Base-by-base conservation (phyloP, 2,797 vertebrate species). In the Sebastes vulpes region DNA sequence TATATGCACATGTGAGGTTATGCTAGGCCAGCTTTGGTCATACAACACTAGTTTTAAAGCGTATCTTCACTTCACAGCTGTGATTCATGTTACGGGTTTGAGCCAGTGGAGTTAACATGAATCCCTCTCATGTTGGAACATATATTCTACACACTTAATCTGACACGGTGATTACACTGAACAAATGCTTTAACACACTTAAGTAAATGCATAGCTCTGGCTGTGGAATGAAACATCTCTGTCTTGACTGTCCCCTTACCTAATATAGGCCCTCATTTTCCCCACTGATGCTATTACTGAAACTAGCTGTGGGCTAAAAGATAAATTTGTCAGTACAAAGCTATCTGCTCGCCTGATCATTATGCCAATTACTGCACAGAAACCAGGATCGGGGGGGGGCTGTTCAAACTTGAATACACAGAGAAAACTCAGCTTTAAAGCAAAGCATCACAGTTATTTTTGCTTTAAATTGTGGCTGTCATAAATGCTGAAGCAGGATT, bases 341-440 rank as follows among this genome's bases (percentile, higher is more conserved):
- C 76, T 93, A 92, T 92, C 89, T 81, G 26, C 80, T 65, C 1
- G 20, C 48, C 76, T 69, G 50, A 92, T 92, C 90, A 84, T 72
- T 84, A 89, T 77, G 81, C 84, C 82, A 90, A 85, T 93, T 91
- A 91, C 80, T 72, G 68, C 75, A 74, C 60, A 82, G 71, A 85
- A 81, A 67, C 35, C 35, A 65, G 25, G 56, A 79, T 28, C 35
- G 57, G 56, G 61, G n/a, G 61, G 64, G 53, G 53, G 42, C 16
- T 73, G 35, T 72, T 75, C 26, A 61, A 66, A 76, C 46, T 79
- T 69, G 14, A 79, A 73, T 81, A 71, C 64, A 66, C 9, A 80
- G 20, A 32, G 81, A 73, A 77, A 60, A n/a, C 38, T 66, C 56
- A 50, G 32, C 54, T 79, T 81, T 68, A 63, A 82, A 65, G 59